Base-by-base conservation (phyloP, 53 echinoderm and acorn worm genomes). In the Crossaster papposus region DNA sequence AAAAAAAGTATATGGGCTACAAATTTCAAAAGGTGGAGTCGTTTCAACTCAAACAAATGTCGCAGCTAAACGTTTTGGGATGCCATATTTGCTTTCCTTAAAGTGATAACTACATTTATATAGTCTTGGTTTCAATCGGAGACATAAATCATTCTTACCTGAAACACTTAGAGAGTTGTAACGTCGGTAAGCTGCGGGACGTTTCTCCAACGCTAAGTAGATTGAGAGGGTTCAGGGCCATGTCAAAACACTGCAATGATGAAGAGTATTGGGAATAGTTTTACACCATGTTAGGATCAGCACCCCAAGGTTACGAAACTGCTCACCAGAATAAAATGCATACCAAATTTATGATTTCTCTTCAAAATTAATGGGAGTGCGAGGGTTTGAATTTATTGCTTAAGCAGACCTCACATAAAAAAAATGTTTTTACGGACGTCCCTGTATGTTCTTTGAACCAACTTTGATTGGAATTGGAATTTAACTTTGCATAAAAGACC, bases 191-290 rank as follows among this genome's bases (percentile, higher is more conserved):
- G 65, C 93, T 91, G 13, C 81, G 89, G 20, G 86, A 81, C 14
- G 91, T 87, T 82, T 95, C 95, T 18, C 93, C 90, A 10, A 93
- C 82, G 29, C 81, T 65, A 51, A 92, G 83, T 34, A 95, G 54
- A 70, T 80, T 85, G 11, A 95, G 77, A 8, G 91, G 89, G 73
- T 93, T 95, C 83, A 95, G 76, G 31, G 95, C 95, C 93, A 95
- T 91, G 65, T 95, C 95, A 88, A 93, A 95, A 65, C 91, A 91
- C 95, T 95, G 84, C 7, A 70, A 92, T 24, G 64, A 72, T 82
- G 32, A 37, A 14, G 17, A 64, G 64, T 64, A 9, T 2, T 68
- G 58, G 58, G 58, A 58, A 20, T 20, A 15, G 3, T 58, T 2
- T 18, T 58, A 14, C 15, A 52, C 53, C 53, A 0, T 58, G 22